Percentiles rank a stretch among this genome's conserved stretches.
Conservation (phyloP, 2,113 vertebrate species). For the Caloenas nicobarica region DNA sequence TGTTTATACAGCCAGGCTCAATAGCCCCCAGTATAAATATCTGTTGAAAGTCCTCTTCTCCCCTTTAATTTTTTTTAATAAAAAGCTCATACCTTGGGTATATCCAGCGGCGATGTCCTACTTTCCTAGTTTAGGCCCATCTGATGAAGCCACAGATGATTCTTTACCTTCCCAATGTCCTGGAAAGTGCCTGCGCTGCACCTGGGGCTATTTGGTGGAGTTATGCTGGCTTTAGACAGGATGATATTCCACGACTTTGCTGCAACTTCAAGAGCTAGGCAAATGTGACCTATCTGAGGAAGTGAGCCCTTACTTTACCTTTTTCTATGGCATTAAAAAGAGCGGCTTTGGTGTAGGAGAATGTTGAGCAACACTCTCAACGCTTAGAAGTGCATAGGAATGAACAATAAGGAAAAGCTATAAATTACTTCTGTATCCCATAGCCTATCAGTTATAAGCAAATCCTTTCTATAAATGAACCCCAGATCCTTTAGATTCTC, state of each 20-base stretch:
- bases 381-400: not conserved
- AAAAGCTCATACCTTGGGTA: not conserved
- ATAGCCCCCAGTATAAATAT: not conserved
- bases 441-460: constrained; percentile 54
- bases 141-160: not conserved
- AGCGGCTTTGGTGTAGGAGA: constrained; percentile 40
- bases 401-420: constrained; percentile 22
- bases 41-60: not conserved
- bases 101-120: not conserved
- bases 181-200: not conserved
- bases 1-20: not conserved
- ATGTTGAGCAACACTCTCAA: not conserved
- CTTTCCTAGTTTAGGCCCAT: not conserved
- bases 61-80: not conserved
- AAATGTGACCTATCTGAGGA: constrained; percentile 36
- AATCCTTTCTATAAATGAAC: constrained; percentile 50
- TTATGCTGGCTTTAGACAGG: not conserved
- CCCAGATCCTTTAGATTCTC: constrained; percentile 49
- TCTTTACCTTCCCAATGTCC: not conserved
- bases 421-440: constrained; percentile 25
- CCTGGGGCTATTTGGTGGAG: constrained; percentile 49
- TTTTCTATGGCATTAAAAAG: constrained; percentile 7
- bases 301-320: constrained; percentile 8
- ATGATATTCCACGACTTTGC: constrained; percentile 1
- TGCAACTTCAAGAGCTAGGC: constrained; percentile 10